Evolutionary conservation across 2,888 invertebrate species (phyloP).

Genomic region (Dendrolimus houi): DNA sequence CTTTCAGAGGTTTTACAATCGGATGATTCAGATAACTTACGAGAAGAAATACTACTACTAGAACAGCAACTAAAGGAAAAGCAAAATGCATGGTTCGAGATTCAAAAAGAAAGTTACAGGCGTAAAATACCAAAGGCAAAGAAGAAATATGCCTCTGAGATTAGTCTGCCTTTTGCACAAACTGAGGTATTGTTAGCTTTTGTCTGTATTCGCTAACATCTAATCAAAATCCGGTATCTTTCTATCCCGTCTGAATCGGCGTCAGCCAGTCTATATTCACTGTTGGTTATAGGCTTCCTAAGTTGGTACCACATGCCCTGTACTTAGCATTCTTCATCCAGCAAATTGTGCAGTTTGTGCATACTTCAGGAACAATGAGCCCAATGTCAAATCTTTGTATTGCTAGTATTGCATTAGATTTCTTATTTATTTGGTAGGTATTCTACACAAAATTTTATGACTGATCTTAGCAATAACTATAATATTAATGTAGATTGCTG

Average conservation of each 20-base stretch:
- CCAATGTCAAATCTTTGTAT: too few relatives aligned
- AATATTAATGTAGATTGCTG: too few relatives aligned
- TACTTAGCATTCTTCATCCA: too few relatives aligned
- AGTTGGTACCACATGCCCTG: too few relatives aligned
- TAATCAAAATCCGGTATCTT: not conserved
- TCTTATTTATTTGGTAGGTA: too few relatives aligned
- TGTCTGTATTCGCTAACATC: too few relatives aligned
- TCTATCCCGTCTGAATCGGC: not conserved
- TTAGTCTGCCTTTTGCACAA: constrained; percentile 23
- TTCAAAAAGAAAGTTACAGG: constrained; percentile 38
- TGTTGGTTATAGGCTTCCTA: not conserved
- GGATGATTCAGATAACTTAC: constrained; percentile 41
- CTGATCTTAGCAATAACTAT: too few relatives aligned
- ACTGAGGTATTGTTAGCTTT: constrained; percentile 33
- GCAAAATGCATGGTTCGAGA: constrained; percentile 46
- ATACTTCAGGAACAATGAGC: too few relatives aligned
- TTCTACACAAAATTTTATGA: too few relatives aligned
- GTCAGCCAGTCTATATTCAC: not conserved
- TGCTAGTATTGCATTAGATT: too few relatives aligned
- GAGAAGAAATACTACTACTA: constrained; percentile 39
- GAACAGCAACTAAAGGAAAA: constrained; percentile 38
- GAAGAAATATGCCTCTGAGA: constrained; percentile 21
- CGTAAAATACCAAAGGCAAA: constrained; percentile 25
- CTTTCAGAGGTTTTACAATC: too few relatives aligned
- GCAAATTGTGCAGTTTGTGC: too few relatives aligned